Evolutionary conservation across 2,888 invertebrate species (phyloP).

Genomic region (Andrena trimmerana): DNA sequence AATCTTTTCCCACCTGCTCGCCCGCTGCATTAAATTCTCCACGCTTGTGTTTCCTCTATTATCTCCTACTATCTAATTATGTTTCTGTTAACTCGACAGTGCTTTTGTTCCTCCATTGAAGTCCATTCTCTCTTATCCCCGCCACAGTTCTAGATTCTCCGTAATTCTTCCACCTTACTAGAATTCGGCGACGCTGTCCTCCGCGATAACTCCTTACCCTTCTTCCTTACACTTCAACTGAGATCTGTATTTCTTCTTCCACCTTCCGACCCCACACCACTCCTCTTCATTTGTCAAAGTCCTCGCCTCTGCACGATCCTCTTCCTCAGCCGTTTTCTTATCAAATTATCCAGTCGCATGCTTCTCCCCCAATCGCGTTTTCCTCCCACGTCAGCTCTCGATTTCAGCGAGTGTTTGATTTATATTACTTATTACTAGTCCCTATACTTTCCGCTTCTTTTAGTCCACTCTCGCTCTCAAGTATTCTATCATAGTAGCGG

Average conservation of each 20-base stretch:
- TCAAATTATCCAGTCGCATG: not conserved
- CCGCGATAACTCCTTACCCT: not conserved
- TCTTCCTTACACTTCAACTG: not conserved
- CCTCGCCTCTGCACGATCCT: not conserved
- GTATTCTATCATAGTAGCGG: not conserved
- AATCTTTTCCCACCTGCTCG: not conserved
- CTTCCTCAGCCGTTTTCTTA: not conserved
- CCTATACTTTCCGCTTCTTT: not conserved
- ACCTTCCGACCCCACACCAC: too few species aligned
- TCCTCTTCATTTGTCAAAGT: not conserved
- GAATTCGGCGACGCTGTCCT: not conserved
- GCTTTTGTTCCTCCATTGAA: not conserved
- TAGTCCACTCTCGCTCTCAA: not conserved
- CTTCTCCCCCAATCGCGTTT: not conserved
- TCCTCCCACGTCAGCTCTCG: not conserved
- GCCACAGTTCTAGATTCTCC: not conserved
- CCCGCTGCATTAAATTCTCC: not conserved
- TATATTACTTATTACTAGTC: not conserved
- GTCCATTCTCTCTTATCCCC: not conserved
- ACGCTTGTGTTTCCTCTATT: constrained; percentile 26
- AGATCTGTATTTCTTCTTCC: not conserved
- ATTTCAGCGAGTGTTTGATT: not conserved
- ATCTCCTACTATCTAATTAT: constrained; percentile 39
- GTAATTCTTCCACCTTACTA: not conserved
- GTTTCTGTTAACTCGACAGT: constrained; percentile 2